Conservation (phyloP, 2,113 vertebrate genomes). For the Anseranas semipalmata region DNA sequence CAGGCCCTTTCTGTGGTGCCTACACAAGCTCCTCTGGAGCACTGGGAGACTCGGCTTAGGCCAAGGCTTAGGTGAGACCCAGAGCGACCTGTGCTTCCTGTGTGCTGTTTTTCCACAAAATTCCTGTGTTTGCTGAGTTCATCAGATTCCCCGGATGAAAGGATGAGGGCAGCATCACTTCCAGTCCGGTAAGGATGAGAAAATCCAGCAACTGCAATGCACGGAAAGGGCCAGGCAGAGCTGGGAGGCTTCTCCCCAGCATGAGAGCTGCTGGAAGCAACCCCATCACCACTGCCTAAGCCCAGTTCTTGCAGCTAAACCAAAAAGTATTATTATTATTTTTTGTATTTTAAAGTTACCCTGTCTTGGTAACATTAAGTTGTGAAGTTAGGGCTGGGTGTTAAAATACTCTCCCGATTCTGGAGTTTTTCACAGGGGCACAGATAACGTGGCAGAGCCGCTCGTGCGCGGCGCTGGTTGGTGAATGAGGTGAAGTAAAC, state of each 20-base stretch:
- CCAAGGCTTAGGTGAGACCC: neutral
- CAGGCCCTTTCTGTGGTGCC: neutral
- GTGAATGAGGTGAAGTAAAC: conserved; percentile 3
- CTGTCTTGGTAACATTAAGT: neutral
- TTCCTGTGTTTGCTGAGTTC: neutral
- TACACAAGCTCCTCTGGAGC: neutral
- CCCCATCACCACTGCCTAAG: accelerated
- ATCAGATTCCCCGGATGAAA: neutral
- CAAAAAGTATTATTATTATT: neutral
- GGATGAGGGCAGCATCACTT: neutral
- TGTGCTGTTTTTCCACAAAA: neutral
- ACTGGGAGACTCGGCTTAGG: too few relatives aligned
- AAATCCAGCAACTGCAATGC: neutral
- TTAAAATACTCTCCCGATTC: neutral
- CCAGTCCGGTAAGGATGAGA: neutral
- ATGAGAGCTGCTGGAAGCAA: neutral
- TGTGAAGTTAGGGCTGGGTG: neutral
- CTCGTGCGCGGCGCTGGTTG: neutral
- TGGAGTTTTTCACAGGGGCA: neutral
- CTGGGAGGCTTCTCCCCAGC: neutral
- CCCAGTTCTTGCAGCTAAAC: neutral
- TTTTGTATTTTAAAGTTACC: neutral
- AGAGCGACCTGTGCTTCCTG: neutral
- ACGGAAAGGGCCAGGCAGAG: accelerated
- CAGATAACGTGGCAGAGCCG: neutral